phyloP scores from a whole-genome alignment of 2,888 invertebrate species.

The Chrysina gloriosa region DNA sequence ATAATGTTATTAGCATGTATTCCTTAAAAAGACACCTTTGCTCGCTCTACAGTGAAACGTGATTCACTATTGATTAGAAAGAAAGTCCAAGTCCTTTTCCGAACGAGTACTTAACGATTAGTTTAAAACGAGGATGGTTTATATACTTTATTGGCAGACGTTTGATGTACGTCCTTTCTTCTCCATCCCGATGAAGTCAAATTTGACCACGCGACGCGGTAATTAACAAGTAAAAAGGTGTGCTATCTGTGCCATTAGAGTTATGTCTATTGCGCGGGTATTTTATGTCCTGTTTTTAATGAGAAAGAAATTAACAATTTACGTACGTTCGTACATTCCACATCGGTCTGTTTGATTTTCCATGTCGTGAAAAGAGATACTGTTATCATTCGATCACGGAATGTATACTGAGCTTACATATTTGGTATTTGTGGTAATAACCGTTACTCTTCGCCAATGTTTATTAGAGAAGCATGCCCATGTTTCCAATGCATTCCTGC shows the following conservation, averaged over 20 bases:
- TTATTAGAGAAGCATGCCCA: not conserved
- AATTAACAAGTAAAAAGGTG: constrained; percentile 30
- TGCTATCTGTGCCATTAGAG: constrained; percentile 12
- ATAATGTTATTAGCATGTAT: constrained; percentile 8
- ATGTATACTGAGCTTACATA: constrained; percentile 13
- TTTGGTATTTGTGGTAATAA: constrained; percentile 22
- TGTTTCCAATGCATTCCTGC: not conserved
- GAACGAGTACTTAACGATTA: not conserved
- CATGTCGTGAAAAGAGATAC: constrained; percentile 8
- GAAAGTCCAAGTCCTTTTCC: not conserved
- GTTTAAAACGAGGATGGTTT: not conserved
- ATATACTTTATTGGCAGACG: constrained; percentile 10
- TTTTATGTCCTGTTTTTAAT: constrained; percentile 30
- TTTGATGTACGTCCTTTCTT: constrained; percentile 22
- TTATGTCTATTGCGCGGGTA: constrained; percentile 18
- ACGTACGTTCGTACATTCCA: constrained; percentile 10
- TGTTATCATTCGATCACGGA: constrained; percentile 22
- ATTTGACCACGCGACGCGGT: not conserved
- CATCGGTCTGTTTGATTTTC: constrained; percentile 22
- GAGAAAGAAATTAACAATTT: constrained; percentile 29
- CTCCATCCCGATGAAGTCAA: not conserved
- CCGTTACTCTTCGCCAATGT: constrained; percentile 17
- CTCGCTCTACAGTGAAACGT: not conserved
- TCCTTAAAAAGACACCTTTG: not conserved
- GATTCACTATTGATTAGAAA: constrained; percentile 23